Evolutionary conservation across 2,888 invertebrate genomes (phyloP), one percentile per base, ranked within the genome.

Genomic region (Dicyrtoma fusca): DNA sequence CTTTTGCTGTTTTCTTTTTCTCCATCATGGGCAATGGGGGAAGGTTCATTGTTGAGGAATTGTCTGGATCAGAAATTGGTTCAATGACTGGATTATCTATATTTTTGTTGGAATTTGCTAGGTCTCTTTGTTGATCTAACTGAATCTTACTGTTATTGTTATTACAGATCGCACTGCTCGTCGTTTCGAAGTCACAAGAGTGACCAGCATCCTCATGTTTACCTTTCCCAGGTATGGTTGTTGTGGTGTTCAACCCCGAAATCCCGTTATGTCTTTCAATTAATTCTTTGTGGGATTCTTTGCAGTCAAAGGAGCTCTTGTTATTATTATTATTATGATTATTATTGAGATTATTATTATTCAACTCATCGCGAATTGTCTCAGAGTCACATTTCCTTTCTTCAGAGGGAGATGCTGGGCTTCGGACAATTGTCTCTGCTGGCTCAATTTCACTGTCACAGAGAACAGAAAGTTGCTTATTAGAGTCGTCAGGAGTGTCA

Each of bases 11-110:
- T 23, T 63, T 45, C 47, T 21, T 6, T 55, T 14, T 47, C 51
- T 59, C 17, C 64, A n/a, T 49, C 14, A 19, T 17, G 21, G 2
- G 17, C n/a, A n/a, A 55, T 19, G 11, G 6, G n/a, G 53, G 5
- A 11, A 55, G 19, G 53, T n/a, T n/a, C n/a, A 63, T 45, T 21
- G 23, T 21, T 19, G 53, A 55, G 19, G 5, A 26, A n/a, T 34
- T 65, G 13, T n/a, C 26, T 51, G 21, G n/a, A n/a, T 26, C 47
- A 45, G 44, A 42, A 51, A 44, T 63, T 63, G 63, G 53, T 65
- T 65, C 65, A 51, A 51, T 65, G 65, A 65, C 51, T 65, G 65
- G 34, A 65, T 51, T 65, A 51, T 65, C 51, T 51, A 26, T 26
- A 26, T 45, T 51, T n/a, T n/a, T n/a, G n/a, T n/a, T n/a, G n/a